Conservation (phyloP, 2,888 invertebrate genomes). For the Andrena trimmerana region DNA sequence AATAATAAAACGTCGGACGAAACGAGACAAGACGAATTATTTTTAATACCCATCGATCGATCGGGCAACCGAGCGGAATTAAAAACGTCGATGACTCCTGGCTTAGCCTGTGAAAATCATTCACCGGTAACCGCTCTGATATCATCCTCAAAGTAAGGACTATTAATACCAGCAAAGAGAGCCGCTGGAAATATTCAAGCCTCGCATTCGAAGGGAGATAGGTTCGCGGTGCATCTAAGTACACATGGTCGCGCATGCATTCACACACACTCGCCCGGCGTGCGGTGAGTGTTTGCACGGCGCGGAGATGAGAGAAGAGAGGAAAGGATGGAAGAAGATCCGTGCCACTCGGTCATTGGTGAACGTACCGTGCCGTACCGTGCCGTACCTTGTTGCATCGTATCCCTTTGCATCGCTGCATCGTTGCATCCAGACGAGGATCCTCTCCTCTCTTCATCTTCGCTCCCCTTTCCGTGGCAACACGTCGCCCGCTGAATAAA, state of each 20-base stretch:
- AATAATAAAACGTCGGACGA: background rate
- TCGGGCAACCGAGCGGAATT: background rate
- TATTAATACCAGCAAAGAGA: conserved; percentile 69
- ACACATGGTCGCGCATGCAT: conserved; percentile 52
- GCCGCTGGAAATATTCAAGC: conserved; percentile 63
- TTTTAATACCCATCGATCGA: background rate
- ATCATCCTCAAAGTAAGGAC: conserved; percentile 66
- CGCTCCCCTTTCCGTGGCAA: background rate
- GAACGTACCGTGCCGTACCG: conserved; percentile 81
- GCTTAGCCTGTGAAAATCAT: conserved; percentile 50
- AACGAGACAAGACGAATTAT: background rate
- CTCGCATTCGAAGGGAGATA: conserved; percentile 63
- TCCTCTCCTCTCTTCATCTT: conserved; percentile 4
- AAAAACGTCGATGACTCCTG: conserved; percentile 47
- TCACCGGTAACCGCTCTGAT: conserved; percentile 46
- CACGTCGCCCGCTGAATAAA: background rate
- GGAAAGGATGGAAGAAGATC: conserved; percentile 77
- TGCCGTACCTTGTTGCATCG: conserved; percentile 70
- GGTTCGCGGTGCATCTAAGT: conserved; percentile 53
- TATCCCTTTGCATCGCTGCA: conserved; percentile 62
- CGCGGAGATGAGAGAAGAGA: conserved; percentile 68
- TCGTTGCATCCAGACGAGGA: conserved; percentile 37
- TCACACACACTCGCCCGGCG: background rate
- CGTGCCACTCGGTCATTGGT: conserved; percentile 85
- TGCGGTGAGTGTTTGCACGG: conserved; percentile 47